Conservation (phyloP, 2,797 vertebrate genomes). For the Discoglossus pictus region DNA sequence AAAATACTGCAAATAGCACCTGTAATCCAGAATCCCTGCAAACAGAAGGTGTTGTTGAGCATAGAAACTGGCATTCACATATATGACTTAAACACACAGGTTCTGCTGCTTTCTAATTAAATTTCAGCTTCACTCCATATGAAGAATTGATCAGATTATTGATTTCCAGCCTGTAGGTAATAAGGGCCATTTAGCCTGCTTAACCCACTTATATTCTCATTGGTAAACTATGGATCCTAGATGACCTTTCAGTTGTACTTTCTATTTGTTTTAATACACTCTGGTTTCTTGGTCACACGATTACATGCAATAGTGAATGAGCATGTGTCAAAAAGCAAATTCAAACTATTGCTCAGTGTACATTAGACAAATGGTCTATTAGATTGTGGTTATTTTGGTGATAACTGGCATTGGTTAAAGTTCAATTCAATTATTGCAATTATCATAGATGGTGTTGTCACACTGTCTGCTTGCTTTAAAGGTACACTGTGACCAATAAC, state of each 20-base stretch:
- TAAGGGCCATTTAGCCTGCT: background rate
- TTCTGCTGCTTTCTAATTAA: slow-evolving; percentile 1
- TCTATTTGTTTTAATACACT: background rate
- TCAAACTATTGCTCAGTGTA: too few species aligned
- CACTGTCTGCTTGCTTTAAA: too few species aligned
- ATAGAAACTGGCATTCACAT: too few species aligned
- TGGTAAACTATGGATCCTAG: background rate
- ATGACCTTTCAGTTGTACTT: background rate
- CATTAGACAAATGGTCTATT: too few species aligned
- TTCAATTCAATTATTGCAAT: too few species aligned
- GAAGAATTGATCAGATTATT: slow-evolving; percentile 8
- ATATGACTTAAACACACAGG: background rate
- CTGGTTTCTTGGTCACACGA: background rate
- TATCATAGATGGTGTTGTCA: too few species aligned
- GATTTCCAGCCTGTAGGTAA: slow-evolving; percentile 1
- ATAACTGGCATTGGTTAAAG: too few species aligned
- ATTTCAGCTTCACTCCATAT: slow-evolving; percentile 4
- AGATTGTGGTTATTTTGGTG: too few species aligned
- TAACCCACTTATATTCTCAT: background rate
- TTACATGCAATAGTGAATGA: background rate
- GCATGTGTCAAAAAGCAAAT: background rate
- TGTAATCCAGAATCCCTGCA: too few species aligned
- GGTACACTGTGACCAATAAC: too few species aligned
- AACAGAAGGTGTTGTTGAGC: too few species aligned
- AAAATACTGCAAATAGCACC: too few species aligned